Conservation (phyloP, 2,113 vertebrate species). For the Leucosticte australis region DNA sequence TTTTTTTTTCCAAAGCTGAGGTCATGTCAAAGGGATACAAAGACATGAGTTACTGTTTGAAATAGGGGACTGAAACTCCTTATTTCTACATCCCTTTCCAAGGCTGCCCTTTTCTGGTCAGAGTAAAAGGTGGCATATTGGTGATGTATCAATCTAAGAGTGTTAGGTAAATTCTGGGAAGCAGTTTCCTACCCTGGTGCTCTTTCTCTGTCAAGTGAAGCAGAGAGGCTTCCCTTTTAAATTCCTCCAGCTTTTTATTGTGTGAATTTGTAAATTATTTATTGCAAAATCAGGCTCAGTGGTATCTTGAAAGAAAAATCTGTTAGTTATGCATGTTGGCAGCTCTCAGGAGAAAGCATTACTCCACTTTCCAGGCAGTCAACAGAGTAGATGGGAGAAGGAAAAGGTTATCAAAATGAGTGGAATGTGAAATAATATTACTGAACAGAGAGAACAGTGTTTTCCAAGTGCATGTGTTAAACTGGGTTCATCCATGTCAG, state of each 20-base stretch:
- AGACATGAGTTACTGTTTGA: not conserved
- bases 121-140: not conserved
- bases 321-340: not conserved
- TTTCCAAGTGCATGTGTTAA: constrained; percentile 61
- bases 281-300: not conserved
- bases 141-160: not conserved
- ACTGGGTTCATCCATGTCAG: constrained; percentile 47
- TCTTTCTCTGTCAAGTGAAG: not conserved
- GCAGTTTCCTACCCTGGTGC: not conserved
- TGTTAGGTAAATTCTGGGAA: not conserved
- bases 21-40: not conserved
- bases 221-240: not conserved
- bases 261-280: not conserved
- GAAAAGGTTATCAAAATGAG: constrained; percentile 76
- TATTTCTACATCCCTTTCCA: not conserved
- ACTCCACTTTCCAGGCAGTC: not conserved
- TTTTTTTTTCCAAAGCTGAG: not conserved
- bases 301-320: not conserved
- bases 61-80: not conserved
- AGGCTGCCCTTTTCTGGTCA: not conserved
- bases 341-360: constrained; percentile 8
- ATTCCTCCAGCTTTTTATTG: not conserved
- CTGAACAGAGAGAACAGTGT: constrained; percentile 74
- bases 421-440: constrained; percentile 72
- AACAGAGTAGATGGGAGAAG: not conserved